Conservation (phyloP, 1,140 invertebrate genomes). For the Acromyrmex heyeri region DNA sequence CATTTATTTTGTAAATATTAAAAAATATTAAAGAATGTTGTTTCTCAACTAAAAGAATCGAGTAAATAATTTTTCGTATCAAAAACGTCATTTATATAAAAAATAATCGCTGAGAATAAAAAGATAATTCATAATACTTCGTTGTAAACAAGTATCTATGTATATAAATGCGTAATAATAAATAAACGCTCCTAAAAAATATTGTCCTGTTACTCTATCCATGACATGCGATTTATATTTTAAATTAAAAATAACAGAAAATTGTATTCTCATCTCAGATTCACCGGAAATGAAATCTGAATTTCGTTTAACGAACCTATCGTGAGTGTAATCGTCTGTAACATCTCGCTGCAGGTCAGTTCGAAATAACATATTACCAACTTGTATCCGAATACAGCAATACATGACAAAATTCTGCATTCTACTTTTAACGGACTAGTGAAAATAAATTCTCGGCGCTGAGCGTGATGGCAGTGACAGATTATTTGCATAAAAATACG, state of each 20-base stretch:
- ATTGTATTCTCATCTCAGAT: slow-evolving; percentile 27
- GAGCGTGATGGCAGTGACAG: too few species aligned
- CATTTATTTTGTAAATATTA: neutral
- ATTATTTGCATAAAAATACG: neutral
- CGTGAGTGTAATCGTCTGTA: slow-evolving; percentile 44
- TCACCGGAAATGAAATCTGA: slow-evolving; percentile 40
- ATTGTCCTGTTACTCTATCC: neutral
- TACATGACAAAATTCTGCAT: slow-evolving; percentile 4
- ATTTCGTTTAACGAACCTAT: slow-evolving; percentile 60
- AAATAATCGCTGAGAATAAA: neutral
- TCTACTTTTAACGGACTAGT: neutral
- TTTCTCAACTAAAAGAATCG: neutral
- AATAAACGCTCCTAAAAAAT: neutral
- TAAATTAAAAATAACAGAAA: neutral
- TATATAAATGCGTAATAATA: neutral
- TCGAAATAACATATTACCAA: neutral
- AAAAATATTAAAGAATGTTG: neutral
- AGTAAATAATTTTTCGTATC: neutral
- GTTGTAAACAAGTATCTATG: neutral
- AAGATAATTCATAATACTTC: neutral
- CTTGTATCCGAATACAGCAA: neutral
- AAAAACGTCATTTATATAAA: neutral
- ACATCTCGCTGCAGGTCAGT: slow-evolving; percentile 46
- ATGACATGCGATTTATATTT: neutral
- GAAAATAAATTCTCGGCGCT: neutral